These are phyloP conservation scores for Phortica variegata DNA, from an alignment of 1,140 invertebrate genomes.

Conservation along the genomic window DNA sequence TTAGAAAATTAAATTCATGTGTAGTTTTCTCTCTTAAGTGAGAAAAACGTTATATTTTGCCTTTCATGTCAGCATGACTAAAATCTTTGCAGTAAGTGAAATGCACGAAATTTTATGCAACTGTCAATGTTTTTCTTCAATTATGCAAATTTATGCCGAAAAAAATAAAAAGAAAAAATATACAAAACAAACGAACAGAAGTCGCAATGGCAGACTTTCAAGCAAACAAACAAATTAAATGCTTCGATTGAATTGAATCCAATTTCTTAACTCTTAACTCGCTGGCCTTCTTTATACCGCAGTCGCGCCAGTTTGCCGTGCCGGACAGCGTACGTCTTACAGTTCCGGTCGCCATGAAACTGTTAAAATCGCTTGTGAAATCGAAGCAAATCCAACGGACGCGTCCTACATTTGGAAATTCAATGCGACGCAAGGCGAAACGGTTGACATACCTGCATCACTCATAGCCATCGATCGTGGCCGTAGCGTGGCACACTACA, in stretches of 20 bases:
- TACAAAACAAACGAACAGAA: no score
- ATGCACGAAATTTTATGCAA: not conserved
- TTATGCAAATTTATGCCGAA: constrained; percentile 43
- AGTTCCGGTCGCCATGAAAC: constrained; percentile 78
- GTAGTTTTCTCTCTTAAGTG: no score
- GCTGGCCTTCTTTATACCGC: constrained; percentile 9
- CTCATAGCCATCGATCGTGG: constrained; percentile 63
- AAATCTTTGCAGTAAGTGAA: not conserved
- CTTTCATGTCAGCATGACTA: not conserved
- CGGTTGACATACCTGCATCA: constrained; percentile 66
- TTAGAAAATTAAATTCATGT: no score
- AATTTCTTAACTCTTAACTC: not conserved
- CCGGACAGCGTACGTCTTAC: constrained; percentile 67
- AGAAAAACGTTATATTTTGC: no score
- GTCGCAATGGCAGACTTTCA: no score
- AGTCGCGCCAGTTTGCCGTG: constrained; percentile 73
- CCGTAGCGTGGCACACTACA: constrained; percentile 67
- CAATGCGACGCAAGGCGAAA: constrained; percentile 70
- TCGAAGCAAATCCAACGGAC: constrained; percentile 80
- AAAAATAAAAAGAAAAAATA: no score
- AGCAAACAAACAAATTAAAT: no score
- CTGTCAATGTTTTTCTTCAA: constrained; percentile 41
- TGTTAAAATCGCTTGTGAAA: constrained; percentile 74
- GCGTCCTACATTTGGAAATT: constrained; percentile 75
- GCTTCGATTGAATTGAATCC: no score